Evolutionary conservation across 1,140 invertebrate species (phyloP).

Genomic region (Pogonus chalceus): DNA sequence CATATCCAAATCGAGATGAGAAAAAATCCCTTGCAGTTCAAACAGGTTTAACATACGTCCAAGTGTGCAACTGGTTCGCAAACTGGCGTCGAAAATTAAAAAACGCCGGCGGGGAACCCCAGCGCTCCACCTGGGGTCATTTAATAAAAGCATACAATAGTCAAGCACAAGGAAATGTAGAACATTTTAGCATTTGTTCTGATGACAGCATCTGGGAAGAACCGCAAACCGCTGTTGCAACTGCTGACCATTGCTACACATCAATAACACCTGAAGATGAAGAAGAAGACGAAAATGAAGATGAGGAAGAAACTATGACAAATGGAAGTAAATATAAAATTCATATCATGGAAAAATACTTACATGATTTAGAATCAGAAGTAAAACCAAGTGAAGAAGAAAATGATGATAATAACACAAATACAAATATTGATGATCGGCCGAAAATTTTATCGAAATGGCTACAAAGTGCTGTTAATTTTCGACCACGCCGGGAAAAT

Average conservation of each 20-base stretch:
- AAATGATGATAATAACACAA: constrained; percentile 22
- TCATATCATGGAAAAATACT: constrained; percentile 47
- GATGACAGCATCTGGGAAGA: constrained; percentile 65
- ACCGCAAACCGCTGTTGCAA: constrained; percentile 27
- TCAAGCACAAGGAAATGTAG: constrained; percentile 58
- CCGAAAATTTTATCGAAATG: constrained; percentile 52
- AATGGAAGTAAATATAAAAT: constrained; percentile 41
- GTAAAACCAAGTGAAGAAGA: constrained; percentile 15
- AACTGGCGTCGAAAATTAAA: constrained; percentile 64
- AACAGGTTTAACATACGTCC: constrained; percentile 58
- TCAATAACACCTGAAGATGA: neutral
- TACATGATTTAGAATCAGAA: constrained; percentile 28
- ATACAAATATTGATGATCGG: constrained; percentile 26
- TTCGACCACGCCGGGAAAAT: constrained; percentile 52
- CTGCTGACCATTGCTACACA: constrained; percentile 23
- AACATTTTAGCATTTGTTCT: constrained; percentile 63
- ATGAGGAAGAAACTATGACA: constrained; percentile 1
- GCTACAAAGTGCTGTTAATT: constrained; percentile 55
- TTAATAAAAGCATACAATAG: constrained; percentile 62
- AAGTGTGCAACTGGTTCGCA: constrained; percentile 70
- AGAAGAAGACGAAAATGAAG: neutral
- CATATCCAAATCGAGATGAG: constrained; percentile 60
- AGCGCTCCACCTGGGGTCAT: constrained; percentile 57
- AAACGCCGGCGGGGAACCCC: constrained; percentile 51
- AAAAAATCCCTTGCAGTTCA: constrained; percentile 56